A percentile compares a stretch with the other conserved stretches of the same genome.
Evolutionary conservation across 2,113 vertebrate genomes (phyloP).

Genomic region (Micronycteris hirsuta): DNA sequence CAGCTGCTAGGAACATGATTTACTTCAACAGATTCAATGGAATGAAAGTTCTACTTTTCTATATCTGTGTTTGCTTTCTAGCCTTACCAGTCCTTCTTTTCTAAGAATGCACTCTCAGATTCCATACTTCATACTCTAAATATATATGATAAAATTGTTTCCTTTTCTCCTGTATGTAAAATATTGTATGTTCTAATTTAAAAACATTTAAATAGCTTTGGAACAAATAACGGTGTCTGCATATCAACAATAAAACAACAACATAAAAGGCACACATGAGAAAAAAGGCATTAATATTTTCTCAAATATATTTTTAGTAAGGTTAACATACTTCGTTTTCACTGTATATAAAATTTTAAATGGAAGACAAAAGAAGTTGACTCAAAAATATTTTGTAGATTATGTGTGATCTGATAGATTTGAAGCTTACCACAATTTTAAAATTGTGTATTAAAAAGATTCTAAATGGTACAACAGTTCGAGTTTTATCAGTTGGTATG

Average conservation of each 20-base stretch:
- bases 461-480: neutral
- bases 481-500: neutral
- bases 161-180: conserved; percentile 26
- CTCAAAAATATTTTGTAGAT: neutral
- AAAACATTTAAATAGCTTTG: conserved; percentile 30
- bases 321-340: conserved; percentile 13
- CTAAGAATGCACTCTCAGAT: conserved; percentile 63
- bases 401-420: neutral
- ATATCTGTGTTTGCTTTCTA: conserved; percentile 73
- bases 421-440: conserved; percentile 30
- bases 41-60: conserved; percentile 76
- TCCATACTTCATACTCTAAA: conserved; percentile 57
- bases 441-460: conserved; percentile 15
- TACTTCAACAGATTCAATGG: conserved; percentile 77
- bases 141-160: conserved; percentile 42
- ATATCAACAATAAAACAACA: conserved; percentile 56
- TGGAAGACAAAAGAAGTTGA: neutral
- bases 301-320: conserved; percentile 12
- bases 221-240: conserved; percentile 24
- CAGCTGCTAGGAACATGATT: conserved; percentile 79
- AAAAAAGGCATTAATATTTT: conserved; percentile 29
- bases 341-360: conserved; percentile 46
- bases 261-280: conserved; percentile 21
- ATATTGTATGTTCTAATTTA: conserved; percentile 37
- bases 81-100: conserved; percentile 67